Evolutionary conservation across 2,797 vertebrate species (phyloP), one percentile per base, ranked within the genome.

Genomic region (Cynopterus sphinx): DNA sequence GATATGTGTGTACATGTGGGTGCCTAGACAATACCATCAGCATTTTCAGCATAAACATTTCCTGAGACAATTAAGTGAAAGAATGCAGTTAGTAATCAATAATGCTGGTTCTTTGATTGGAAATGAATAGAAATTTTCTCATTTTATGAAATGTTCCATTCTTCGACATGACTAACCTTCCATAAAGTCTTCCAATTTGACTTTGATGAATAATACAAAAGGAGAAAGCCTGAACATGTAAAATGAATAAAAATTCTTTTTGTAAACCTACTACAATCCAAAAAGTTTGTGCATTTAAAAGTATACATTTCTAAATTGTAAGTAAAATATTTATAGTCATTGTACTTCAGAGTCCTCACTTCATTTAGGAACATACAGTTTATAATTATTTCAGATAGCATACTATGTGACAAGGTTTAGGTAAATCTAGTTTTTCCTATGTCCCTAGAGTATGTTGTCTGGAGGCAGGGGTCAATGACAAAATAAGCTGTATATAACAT

Each of bases 131-230:
- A 84, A 90, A 53, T 28, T 78, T 83, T 41, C 68, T 51, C 17
- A 17, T 67, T 75, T 61, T 93, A 43, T 77, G 39, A 94, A 94
- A 75, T 36, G 43, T 46, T 94, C 28, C 83, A 89, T 93, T 87
- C 17, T 46, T n/a, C 59, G 87, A 19, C 33, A 43, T 55, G 82
- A 86, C 61, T 90, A 90, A 84, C 57, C 75, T 21, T 90, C 39
- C 75, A 33, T 28, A 36, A 91, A 73, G 9, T 70, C 36, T 94
- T 91, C 77, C n/a, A 85, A 15, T 93, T 78, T 86, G 65, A 94
- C 63, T 78, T 83, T 67, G 46, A 84, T 77, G 41, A 33, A 51
- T 31, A 74, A 95, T 11, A 19, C 12, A 46, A 94, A 74, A 19
- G 24, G n/a, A 61, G 33, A 39, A 26, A 71, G 3, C 10, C 24